These are phyloP conservation scores for Drosophila arizonae DNA, from an alignment of 1,140 invertebrate species.

Conservation along the genomic window DNA sequence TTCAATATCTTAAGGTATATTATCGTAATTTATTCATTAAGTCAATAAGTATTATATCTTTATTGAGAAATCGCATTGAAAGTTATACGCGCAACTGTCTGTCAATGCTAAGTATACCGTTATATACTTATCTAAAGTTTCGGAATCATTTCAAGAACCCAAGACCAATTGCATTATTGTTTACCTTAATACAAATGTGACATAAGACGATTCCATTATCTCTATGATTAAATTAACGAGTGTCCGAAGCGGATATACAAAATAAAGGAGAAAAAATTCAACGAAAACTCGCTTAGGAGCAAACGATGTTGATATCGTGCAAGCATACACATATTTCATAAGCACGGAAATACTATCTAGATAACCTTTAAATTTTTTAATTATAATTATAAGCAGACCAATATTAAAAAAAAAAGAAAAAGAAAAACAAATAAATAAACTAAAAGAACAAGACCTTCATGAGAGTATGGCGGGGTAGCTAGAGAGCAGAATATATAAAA, in stretches of 20 bases:
- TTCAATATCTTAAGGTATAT: background rate
- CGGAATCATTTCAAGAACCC: slow-evolving; percentile 30
- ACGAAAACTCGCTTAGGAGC: background rate
- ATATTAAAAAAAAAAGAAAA: slow-evolving; percentile 19
- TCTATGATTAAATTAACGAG: slow-evolving; percentile 65
- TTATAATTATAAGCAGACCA: slow-evolving; percentile 47
- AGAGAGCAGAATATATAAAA: background rate
- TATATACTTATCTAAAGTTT: slow-evolving; percentile 12
- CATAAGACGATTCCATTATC: slow-evolving; percentile 58
- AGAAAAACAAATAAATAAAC: slow-evolving; percentile 8
- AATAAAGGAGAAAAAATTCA: slow-evolving; percentile 31
- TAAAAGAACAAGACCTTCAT: background rate
- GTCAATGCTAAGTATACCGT: background rate
- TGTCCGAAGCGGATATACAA: slow-evolving; percentile 60
- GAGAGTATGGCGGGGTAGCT: background rate
- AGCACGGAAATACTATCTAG: slow-evolving; percentile 43
- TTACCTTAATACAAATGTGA: slow-evolving; percentile 34
- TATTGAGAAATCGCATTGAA: too few relatives aligned
- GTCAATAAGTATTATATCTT: too few relatives aligned
- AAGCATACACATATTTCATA: slow-evolving; percentile 23
- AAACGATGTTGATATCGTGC: slow-evolving; percentile 8
- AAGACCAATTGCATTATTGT: slow-evolving; percentile 39
- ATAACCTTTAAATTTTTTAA: slow-evolving; percentile 55
- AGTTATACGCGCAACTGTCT: too few relatives aligned
- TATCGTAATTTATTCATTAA: too few relatives aligned